These are phyloP conservation scores for Andrena chrysosceles DNA, from an alignment of 2,888 invertebrate genomes.

Conservation along the genomic window DNA sequence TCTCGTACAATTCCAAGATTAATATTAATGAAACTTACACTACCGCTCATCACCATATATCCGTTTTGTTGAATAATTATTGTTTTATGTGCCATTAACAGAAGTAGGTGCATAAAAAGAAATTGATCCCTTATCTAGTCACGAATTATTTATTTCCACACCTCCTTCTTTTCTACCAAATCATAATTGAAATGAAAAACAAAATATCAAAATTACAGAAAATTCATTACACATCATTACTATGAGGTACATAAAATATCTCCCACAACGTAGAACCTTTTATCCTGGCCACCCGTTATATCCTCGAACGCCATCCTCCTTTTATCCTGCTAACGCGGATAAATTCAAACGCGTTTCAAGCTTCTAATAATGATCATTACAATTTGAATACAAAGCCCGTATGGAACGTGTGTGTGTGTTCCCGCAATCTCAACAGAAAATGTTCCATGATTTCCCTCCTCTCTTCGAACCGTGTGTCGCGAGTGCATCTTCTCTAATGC, in stretches of 20 bases:
- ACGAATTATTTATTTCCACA: too few species aligned
- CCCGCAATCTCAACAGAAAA: slow-evolving; percentile 2
- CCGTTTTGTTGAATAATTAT: not conserved
- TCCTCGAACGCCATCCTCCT: not conserved
- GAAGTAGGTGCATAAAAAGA: too few species aligned
- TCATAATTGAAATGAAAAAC: too few species aligned
- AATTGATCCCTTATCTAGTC: too few species aligned
- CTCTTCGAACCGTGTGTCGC: slow-evolving; percentile 3
- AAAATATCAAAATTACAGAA: not conserved
- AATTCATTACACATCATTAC: not conserved
- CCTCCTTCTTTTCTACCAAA: too few species aligned
- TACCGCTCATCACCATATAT: not conserved
- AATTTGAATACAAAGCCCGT: slow-evolving; percentile 46
- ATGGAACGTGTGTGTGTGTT: not conserved
- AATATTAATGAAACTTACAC: not conserved
- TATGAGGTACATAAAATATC: not conserved
- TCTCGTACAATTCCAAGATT: not conserved
- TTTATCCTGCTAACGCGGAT: not conserved
- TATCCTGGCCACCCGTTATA: slow-evolving; percentile 8
- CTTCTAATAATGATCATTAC: slow-evolving; percentile 30
- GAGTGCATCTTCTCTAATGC: slow-evolving; percentile 8
- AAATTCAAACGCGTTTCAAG: slow-evolving; percentile 23
- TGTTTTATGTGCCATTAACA: not conserved
- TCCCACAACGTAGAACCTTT: not conserved
- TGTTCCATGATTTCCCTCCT: slow-evolving; percentile 14